Conservation (phyloP, 2,113 vertebrate species). For the Anguilla japonica region DNA sequence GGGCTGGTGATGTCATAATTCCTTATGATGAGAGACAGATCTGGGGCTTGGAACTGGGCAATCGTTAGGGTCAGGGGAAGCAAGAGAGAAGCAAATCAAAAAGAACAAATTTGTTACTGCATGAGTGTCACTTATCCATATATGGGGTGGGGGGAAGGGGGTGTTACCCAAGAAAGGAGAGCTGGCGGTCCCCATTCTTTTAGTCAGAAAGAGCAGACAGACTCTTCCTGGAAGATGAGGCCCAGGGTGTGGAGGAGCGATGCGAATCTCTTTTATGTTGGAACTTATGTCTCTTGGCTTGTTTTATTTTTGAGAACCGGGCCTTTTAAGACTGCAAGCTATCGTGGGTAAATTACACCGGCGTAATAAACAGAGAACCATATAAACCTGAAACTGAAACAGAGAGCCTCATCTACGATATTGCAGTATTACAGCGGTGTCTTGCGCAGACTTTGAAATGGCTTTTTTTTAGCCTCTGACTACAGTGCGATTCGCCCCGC, state of each 20-base stretch:
- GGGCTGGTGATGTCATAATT: too few relatives aligned
- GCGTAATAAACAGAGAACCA: not conserved
- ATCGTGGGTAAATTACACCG: not conserved
- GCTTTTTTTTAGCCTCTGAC: constrained; percentile 1
- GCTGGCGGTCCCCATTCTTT: too few relatives aligned
- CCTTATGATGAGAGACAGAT: too few relatives aligned
- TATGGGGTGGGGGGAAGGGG: too few relatives aligned
- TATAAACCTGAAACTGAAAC: not conserved
- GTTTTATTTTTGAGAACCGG: not conserved
- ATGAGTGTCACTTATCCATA: too few relatives aligned
- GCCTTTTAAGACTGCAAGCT: not conserved
- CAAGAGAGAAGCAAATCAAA: too few relatives aligned
- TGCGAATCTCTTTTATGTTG: not conserved
- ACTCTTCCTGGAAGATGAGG: too few relatives aligned
- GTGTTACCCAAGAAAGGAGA: too few relatives aligned
- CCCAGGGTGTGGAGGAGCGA: not conserved
- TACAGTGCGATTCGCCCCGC: not conserved
- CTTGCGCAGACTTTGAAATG: not conserved
- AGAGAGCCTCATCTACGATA: not conserved
- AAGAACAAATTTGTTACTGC: too few relatives aligned
- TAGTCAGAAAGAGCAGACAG: too few relatives aligned
- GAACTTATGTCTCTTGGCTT: not conserved
- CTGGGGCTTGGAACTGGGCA: too few relatives aligned
- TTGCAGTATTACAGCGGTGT: not conserved
- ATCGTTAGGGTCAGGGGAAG: too few relatives aligned